Evolutionary conservation across 2,797 vertebrate genomes (phyloP).

Genomic region (Syndactyla subalaris): DNA sequence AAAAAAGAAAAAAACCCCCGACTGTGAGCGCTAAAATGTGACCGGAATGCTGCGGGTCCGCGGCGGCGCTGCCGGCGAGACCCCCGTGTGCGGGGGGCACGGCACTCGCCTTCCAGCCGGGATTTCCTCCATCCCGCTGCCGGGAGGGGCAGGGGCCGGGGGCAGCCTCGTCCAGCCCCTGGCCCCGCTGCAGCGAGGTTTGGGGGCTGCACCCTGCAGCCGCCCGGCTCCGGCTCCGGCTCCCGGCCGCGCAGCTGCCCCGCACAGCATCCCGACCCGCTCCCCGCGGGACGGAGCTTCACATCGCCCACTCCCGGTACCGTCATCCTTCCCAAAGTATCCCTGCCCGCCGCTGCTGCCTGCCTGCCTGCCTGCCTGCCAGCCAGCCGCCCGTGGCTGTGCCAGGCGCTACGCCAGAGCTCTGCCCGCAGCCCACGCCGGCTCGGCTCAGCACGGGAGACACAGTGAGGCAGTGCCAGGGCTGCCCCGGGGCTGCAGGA

Average conservation of each 20-base stretch:
- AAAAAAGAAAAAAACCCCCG: not conserved
- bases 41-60: not conserved
- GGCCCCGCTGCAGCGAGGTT: not conserved
- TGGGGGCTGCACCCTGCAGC: fast-evolving
- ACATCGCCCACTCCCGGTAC: not conserved
- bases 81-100: not conserved
- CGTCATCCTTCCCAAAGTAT: not conserved
- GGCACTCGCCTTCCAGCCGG: not conserved
- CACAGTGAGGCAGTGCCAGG: not conserved
- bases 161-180: not conserved
- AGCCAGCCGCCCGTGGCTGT: not conserved
- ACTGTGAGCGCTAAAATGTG: not conserved
- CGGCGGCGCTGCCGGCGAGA: fast-evolving
- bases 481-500: not conserved
- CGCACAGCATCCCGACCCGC: not conserved
- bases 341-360: not conserved
- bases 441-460: not conserved
- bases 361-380: no score
- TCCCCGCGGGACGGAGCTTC: not conserved
- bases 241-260: not conserved
- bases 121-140: fast-evolving
- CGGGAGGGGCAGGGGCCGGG: not conserved
- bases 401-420: not conserved
- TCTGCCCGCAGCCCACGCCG: not conserved
- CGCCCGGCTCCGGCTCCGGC: not conserved